Evolutionary conservation across 2,113 vertebrate species (phyloP), one percentile per base, ranked within the genome.

Genomic region (Excalfactoria chinensis): DNA sequence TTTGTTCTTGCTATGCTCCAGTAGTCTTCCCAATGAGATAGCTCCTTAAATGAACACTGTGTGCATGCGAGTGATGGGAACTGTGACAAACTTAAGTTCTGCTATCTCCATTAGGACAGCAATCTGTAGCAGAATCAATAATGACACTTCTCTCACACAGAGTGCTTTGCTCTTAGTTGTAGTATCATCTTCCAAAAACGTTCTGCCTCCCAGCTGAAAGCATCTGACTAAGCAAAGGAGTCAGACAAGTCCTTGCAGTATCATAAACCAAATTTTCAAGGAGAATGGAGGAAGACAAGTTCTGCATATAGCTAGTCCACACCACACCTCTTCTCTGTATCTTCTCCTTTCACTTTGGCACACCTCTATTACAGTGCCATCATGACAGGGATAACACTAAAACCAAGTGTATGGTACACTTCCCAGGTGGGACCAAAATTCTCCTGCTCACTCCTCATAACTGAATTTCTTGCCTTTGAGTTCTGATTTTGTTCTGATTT

Each of bases 301-400:
- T 25, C 14, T 58, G 5, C 18, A 23, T 3, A 22, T 3, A 43
- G 7, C 6, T 17, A 58, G 56, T 19, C 22, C 41, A 77, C 18
- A 51, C 9, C n/a, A 43, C 14, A 51, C 2, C 0, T 3, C 1
- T 2, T 43, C 43, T 55, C 10, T 69, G 15, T 14, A 12, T 43
- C 17, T 70, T 58, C 68, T 49, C 51, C 51, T 75, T 20, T 16
- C 32, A n/a, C 2, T 80, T 62, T 56, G 12, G 19, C 17, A 40
- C 28, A 46, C 21, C 6, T 46, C 6, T 22, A 43, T 10, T 63
- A 9, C 2, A 64, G 20, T 13, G 51, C 43, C 9, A 9, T 26
- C 35, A 26, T 40, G 30, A n/a, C 6, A 58, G 12, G 0, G 4
- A 12, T 10, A 68, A 46, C 11, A 6, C 25, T 58, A 48, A 63